Percentiles rank a stretch among this genome's conserved stretches.
Conservation (phyloP, 2,797 vertebrate genomes). For the Phataginus tetradactyla region DNA sequence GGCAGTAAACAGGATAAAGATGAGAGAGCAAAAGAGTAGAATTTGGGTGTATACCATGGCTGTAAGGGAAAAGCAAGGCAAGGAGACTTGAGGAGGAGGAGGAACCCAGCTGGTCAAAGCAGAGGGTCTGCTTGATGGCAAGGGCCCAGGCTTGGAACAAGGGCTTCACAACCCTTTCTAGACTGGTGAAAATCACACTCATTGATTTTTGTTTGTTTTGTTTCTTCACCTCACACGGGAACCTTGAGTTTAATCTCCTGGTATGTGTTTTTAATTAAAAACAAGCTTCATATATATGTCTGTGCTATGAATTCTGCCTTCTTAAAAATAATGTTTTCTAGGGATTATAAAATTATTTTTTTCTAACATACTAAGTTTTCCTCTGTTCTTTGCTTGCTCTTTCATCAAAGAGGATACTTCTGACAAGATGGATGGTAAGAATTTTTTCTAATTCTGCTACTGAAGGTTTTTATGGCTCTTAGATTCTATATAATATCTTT, state of each 20-base stretch:
- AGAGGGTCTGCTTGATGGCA: background rate
- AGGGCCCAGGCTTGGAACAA: background rate
- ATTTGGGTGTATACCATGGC: background rate
- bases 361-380: slow-evolving; percentile 88
- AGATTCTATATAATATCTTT: slow-evolving; percentile 27
- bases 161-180: background rate
- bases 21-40: background rate
- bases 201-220: background rate
- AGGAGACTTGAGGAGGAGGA: background rate
- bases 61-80: background rate
- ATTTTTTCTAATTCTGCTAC: slow-evolving; percentile 84
- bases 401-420: slow-evolving; percentile 98
- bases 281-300: slow-evolving; percentile 69
- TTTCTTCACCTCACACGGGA: background rate
- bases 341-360: slow-evolving; percentile 78
- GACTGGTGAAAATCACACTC: background rate
- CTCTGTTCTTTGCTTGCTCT: slow-evolving; percentile 88
- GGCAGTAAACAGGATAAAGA: background rate
- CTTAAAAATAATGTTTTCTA: slow-evolving; percentile 80
- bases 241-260: background rate
- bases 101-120: background rate
- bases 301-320: slow-evolving; percentile 81
- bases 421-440: slow-evolving; percentile 99
- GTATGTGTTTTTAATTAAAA: slow-evolving; percentile 13
- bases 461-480: slow-evolving; percentile 46